These are phyloP conservation scores for Ia io DNA, from an alignment of 2,113 vertebrate species.

Conservation along the genomic window DNA sequence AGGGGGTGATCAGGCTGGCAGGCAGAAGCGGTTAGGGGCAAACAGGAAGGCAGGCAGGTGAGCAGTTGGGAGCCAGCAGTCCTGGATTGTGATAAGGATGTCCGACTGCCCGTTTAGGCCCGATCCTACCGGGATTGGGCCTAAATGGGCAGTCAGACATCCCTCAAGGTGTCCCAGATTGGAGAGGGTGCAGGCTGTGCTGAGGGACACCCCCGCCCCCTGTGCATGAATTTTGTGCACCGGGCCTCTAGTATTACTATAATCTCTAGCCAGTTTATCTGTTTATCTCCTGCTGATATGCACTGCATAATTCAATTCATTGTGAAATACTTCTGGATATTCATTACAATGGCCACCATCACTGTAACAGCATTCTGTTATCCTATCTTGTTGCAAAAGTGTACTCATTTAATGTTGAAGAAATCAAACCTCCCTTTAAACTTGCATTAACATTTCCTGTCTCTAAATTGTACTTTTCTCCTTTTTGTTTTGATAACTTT, in stretches of 20 bases:
- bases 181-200: no score
- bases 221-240: no score
- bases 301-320: background rate
- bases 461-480: constrained; percentile 34
- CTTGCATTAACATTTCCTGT: background rate
- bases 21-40: no score
- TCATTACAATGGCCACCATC: background rate
- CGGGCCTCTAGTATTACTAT: background rate
- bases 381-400: constrained; percentile 36
- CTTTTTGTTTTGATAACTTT: constrained; percentile 45
- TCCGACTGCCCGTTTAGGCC: no score
- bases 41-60: no score
- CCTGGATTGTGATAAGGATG: no score
- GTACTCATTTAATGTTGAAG: background rate
- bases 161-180: no score
- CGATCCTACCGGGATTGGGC: no score
- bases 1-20: no score
- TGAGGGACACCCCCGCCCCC: no score
- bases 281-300: background rate
- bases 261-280: background rate
- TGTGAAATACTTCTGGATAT: constrained; percentile 40
- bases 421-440: constrained; percentile 19
- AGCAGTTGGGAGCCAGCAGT: no score
- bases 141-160: no score
- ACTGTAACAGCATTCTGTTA: background rate